phyloP scores from a whole-genome alignment of 2,888 invertebrate species.

The Zhuqinia jingwanae region DNA sequence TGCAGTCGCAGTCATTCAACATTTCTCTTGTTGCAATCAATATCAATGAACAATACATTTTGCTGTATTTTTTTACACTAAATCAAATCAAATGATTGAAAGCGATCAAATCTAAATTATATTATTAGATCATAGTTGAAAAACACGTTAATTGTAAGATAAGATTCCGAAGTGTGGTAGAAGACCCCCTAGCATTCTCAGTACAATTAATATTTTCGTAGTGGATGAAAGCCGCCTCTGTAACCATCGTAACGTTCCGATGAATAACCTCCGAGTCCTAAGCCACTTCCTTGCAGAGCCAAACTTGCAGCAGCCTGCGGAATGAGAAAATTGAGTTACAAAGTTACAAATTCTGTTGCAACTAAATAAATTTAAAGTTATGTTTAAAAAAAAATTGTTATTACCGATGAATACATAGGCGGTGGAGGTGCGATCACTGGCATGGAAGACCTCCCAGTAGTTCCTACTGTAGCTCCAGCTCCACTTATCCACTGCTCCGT shows the following conservation, averaged over 20 bases:
- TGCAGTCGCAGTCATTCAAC: no score
- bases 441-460: slow-evolving; percentile 50
- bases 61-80: no score
- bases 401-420: slow-evolving; percentile 68
- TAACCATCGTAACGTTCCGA: slow-evolving; percentile 59
- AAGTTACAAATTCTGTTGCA: neutral
- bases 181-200: neutral
- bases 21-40: no score
- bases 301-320: slow-evolving; percentile 48
- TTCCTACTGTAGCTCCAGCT: slow-evolving; percentile 56
- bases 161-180: no score
- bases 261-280: slow-evolving; percentile 50
- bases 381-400: neutral
- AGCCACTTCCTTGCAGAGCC: slow-evolving; percentile 20
- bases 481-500: slow-evolving; percentile 75
- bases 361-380: neutral
- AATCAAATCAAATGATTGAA: no score
- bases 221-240: slow-evolving; percentile 46
- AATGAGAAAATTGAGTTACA: neutral
- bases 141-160: no score
- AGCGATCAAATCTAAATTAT: no score
- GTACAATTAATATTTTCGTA: slow-evolving; percentile 36
- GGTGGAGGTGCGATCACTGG: slow-evolving; percentile 64
- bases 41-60: no score
- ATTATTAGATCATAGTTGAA: no score